Evolutionary conservation across 1,140 invertebrate genomes (phyloP), one percentile per base, ranked within the genome.

Genomic region (Zaprionus ghesquierei): DNA sequence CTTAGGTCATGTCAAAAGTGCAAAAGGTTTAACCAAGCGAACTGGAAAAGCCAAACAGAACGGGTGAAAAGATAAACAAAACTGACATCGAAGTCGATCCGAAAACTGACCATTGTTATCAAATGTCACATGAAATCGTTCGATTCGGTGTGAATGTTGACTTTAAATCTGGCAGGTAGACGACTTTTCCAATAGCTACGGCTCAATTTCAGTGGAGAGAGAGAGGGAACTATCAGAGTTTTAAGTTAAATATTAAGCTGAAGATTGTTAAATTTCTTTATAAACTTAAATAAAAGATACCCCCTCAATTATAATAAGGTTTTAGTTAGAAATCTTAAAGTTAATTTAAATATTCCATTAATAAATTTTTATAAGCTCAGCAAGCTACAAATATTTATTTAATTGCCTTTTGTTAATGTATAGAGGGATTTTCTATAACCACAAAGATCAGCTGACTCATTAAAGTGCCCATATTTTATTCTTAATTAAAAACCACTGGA

Each of bases 11-110:
- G 25, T 1, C 59, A 49, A 53, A 69, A 69, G 72, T 64, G 53
- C 55, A 71, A n/a, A 77, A 77, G 70, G 63, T 73, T 69, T 69
- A 77, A n/a, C 58, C 63, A 38, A 69, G 9, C 50, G 44, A 76
- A 62, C 25, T 61, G 62, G 61, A 72, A 76, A 76, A 72, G 61
- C 61, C 62, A 75, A n/a, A 65, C 63, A 54, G 41, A 61, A 46
- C 27, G 20, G 15, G 13, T 38, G 35, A 44, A 49, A 35, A 49
- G 22, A 50, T 15, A 23, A 25, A 58, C 23, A 15, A n/a, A 25
- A 12, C 29, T 5, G 31, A 55, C 51, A 44, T 58, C 38, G 41
- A 46, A n/a, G 31, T 20, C 15, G 1, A 46, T 20, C 18, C 18
- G n/a, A 23, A 33, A 18, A 15, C 5, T n/a, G 50, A 46, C 51